Base-by-base conservation (phyloP, 2,888 invertebrate species). In the Eueremaeus valkanovi region DNA sequence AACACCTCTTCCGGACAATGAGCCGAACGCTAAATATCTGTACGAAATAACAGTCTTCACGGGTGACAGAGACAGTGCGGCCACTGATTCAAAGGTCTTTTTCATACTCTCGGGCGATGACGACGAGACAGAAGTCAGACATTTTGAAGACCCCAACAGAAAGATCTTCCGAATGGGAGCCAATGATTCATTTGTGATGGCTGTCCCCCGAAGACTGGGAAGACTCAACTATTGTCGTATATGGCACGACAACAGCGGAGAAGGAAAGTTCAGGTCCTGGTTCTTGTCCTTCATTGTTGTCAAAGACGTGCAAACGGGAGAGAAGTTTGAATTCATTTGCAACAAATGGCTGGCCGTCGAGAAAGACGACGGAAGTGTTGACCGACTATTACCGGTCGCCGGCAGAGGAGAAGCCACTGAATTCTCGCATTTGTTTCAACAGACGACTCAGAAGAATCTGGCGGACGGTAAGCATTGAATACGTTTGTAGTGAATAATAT, bases 161-260 rank as follows among this genome's bases (percentile, higher is more conserved):
- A 82, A 82, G 77, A 81, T 84, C 11, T 82, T 85, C 66, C 79
- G 81, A 36, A 80, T 84, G 29, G 84, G 84, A 27, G 81, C 79
- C 42, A 80, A 80, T 9, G 84, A 85, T 78, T 80, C 82, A 8
- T 85, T 85, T 79, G 81, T 85, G 0, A 82, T 85, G 83, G 81
- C 85, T 24, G 81, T 82, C 0, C 81, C 83, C 45, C 80, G 83
- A 78, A 82, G 84, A 0, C 82, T 86, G 27, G 86, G 86, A 3
- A 80, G 81, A 13, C 80, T 86, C 72, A 83, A 82, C 78, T 85
- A 84, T 79, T 80, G 84, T 11, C 82, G 85, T 1, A 81, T 86
- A n/a, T 86, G 86, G 86, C 86, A 86, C 76, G 85, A 86, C 80
- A 86, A 86, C 81, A 81, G 82, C n/a, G 86, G 85, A 1, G 82